Evolutionary conservation across 2,888 invertebrate genomes (phyloP), one percentile per base, ranked within the genome.

Genomic region (Epinotia ramella): DNA sequence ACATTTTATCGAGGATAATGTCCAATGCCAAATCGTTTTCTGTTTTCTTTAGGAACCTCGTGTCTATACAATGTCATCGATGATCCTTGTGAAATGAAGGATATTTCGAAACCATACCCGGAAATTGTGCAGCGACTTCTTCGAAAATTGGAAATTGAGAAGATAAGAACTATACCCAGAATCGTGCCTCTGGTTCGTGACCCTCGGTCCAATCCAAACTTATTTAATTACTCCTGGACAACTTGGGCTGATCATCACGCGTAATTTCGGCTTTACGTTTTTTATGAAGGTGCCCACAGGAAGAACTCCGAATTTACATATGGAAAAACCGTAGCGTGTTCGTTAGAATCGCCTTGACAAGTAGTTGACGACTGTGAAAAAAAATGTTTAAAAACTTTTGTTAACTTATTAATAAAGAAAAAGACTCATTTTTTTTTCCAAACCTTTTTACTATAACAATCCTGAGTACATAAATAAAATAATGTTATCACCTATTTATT

Each of bases 41-140:
- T 60, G 1, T 63, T 9, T 63, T 28, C 20, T 33, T 12, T 18
- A 76, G 76, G 72, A 28, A 76, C 44, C 9, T n/a, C 16, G n/a
- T 76, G 76, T 13, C 72, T 76, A 13, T 76, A 76, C 56, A 63
- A 76, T 33, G 49, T 76, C 46, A 57, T 56, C 16, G 67, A 72
- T 40, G 76, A 76, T 57, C 76, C 76, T 18, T 76, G 76, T n/a
- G 76, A 76, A 67, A 67, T 67, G 11, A 76, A 66, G 20, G 76
- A 76, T 33, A 71, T 76, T n/a, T 67, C 76, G 18, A 13, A 57
- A 67, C 11, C 13, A 2, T 46, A 76, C 20, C 71, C 76, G 72
- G 72, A 67, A 5, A 56, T 67, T 1, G 72, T 76, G 12, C 18
- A 40, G 16, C 56, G 33, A 20, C 18, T 76, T 20, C 16, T 20